Base-by-base conservation (phyloP, 1,140 invertebrate genomes). In the Belonocnema kinseyi region DNA sequence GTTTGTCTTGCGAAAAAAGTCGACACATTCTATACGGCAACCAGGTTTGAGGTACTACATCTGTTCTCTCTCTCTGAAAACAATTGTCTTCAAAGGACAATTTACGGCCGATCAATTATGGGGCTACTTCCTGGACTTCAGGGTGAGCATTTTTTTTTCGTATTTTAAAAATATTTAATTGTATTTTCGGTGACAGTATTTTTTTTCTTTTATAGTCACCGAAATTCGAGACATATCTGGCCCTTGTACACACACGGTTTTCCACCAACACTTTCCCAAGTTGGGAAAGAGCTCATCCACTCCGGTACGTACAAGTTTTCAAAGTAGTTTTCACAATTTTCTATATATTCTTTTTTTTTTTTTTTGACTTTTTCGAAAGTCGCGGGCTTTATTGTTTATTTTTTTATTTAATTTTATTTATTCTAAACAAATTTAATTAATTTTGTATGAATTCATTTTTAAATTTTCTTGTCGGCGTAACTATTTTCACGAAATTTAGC, bases 181-280 rank as follows among this genome's bases (percentile, higher is more conserved):
- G 19, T 50, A 3, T 50, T 50, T 61, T 13, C 14, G 8, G 10
- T 51, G 21, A 46, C 21, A 74, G 73, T 21, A 52, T 26, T 50
- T 66, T 58, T 74, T 79, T 73, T 74, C 79, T 75, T 10, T 85
- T 82, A 11, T 88, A 93, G 87, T 93, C 94, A 91, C 95, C 97
- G 3, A 94, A 95, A 54, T 99, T 97, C 90, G 95, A 98, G 83
- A 98, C 98, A 0, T 99, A 99, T 88, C 87, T 99, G 85, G 97
- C 98, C 26, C 90, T 99, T 85, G 98, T 99, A 1, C 99, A 99
- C 89, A 99, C 98, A 19, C 93, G 96, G 79, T 99, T 99, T 92
- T 99, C 98, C 3, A 99, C 99, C 66, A 99, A 99, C 91, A 99
- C 99, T 19, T 99, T 99, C 87, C 99, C 99, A 8, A 98, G 96